Evolutionary conservation across 2,113 vertebrate genomes (phyloP), one percentile per base, ranked within the genome.

Genomic region (Camelus bactrianus): DNA sequence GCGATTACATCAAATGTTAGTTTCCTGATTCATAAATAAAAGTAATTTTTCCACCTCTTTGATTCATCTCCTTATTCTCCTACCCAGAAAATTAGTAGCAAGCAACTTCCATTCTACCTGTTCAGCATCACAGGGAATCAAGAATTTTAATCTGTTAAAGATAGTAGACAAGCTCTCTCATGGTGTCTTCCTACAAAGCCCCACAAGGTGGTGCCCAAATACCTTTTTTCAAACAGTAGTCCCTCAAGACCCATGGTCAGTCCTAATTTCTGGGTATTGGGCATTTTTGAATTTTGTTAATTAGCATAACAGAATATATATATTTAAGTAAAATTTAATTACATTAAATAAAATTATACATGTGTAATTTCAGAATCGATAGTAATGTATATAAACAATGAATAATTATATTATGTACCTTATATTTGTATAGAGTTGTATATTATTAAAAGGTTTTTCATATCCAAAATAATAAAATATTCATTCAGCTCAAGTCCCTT

Each of bases 141-240:
- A 28, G 67, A 75, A 76, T 93, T 95, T 83, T 93, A 79, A 93
- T 77, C 56, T 75, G 35, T 94, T 89, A 28, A 65, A 22, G 16
- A 38, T 24, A 38, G 32, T 32, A 42, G 38, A 56, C 16, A 75
- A 50, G 3, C 13, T 35, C 9, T 69, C 60, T 90, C 48, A 62
- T 13, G 26, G 12, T 93, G 94, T 95, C 48, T 97, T 98, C 96
- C 96, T 70, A 76, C n/a, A 80, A 93, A 89, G 28, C 2, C 65
- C 97, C 97, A 98, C 97, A 96, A 97, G 97, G 96, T 96, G 97
- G 97, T 70, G 95, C 96, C 89, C 86, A 89, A 98, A 97, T 96
- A 89, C 93, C 93, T 94, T 87, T 93, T 92, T 92, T 96, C 52
- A 91, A 86, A 16, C 46, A 77, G 20, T 28, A 54, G 58, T 92